Conservation (phyloP, 2,888 invertebrate species). For the Drosophila emarginata region DNA sequence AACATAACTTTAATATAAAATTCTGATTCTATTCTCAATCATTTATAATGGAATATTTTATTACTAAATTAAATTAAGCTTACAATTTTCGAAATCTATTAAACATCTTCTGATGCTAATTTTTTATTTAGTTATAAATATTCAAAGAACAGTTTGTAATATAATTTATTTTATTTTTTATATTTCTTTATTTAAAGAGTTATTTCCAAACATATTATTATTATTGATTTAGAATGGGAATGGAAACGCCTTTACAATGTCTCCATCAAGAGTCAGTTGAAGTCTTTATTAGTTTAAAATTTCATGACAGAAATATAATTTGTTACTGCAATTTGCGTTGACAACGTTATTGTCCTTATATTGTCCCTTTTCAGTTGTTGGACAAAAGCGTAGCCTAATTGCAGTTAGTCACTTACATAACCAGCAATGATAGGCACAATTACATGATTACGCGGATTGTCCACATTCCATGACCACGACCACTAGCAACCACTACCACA, state of each 20-base stretch:
- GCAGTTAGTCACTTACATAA: constrained; percentile 61
- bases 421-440: constrained; percentile 55
- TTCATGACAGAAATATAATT: constrained; percentile 47
- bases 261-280: not conserved
- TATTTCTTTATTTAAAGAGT: too few species aligned
- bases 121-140: too few species aligned
- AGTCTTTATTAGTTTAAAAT: constrained; percentile 23
- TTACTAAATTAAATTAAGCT: too few species aligned
- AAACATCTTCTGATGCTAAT: too few species aligned
- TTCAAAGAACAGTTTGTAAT: too few species aligned
- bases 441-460: constrained; percentile 61
- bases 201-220: too few species aligned
- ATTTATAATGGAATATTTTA: too few species aligned
- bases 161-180: too few species aligned
- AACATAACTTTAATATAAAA: too few species aligned
- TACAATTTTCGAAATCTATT: not conserved
- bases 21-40: too few species aligned
- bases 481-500: not conserved
- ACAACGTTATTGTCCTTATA: constrained; percentile 48
- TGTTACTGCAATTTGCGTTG: constrained; percentile 50
- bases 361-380: constrained; percentile 8
- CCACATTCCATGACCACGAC: constrained; percentile 16
- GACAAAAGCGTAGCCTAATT: constrained; percentile 48
- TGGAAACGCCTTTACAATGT: too few species aligned
- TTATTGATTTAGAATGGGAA: too few species aligned